A percentile compares a stretch with the other conserved stretches of the same genome.
Conservation (phyloP, 2,888 invertebrate genomes). For the Pristionchus exspectatus region DNA sequence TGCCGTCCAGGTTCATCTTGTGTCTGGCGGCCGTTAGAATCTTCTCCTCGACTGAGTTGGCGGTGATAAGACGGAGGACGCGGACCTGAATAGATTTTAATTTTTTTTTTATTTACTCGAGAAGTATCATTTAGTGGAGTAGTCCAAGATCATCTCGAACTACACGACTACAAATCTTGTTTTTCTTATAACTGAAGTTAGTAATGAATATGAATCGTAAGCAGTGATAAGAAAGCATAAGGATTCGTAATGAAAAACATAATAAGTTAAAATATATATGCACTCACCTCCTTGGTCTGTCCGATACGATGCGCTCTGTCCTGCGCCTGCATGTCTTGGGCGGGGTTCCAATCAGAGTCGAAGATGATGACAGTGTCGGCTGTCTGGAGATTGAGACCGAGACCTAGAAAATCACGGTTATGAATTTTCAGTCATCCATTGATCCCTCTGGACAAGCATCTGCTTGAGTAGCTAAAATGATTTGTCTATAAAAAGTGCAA, state of each 20-base stretch:
- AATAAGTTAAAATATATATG: too few species aligned
- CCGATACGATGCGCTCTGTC: conserved; percentile 99
- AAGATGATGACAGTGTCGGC: conserved; percentile 99
- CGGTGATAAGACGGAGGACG: conserved; percentile 96
- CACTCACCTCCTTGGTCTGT: conserved; percentile 89
- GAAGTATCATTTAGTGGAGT: too few species aligned
- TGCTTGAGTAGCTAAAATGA: too few species aligned
- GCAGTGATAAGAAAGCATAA: too few species aligned
- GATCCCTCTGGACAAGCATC: too few species aligned
- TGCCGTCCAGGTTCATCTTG: conserved; percentile 99
- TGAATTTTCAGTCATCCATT: too few species aligned
- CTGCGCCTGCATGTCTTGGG: conserved; percentile 99
- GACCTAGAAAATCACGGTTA: conserved; percentile 71
- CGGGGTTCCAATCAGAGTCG: conserved; percentile 99
- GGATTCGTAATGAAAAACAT: too few species aligned
- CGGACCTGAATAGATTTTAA: conserved; percentile 82
- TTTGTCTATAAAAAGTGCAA: too few species aligned
- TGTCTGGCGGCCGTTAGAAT: conserved; percentile 98
- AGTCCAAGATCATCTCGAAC: too few species aligned
- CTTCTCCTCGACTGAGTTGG: conserved; percentile 98
- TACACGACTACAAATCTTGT: too few species aligned
- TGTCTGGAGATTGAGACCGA: conserved; percentile 96
- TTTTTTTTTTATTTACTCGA: not conserved
- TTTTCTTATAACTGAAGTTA: too few species aligned
- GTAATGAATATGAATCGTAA: too few species aligned